A percentile compares a stretch with the other conserved stretches of the same genome.
phyloP scores from a whole-genome alignment of 2,797 vertebrate species.

The Poeciliopsis gracilis region DNA sequence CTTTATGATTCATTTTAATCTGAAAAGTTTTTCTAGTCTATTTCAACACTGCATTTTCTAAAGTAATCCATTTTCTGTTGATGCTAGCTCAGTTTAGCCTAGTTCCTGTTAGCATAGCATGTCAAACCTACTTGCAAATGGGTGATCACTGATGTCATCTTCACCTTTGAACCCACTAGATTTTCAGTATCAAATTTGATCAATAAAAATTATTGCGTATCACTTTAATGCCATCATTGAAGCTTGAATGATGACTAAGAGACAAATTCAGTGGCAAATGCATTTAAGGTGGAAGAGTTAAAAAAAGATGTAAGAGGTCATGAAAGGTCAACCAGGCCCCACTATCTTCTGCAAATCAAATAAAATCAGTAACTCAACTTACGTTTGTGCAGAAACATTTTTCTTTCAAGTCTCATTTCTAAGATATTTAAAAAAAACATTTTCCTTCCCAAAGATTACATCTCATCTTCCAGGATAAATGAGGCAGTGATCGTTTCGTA shows the following conservation, averaged over 20 bases:
- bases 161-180: neutral
- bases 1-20: neutral
- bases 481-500: neutral
- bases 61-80: neutral
- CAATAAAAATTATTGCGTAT: no score
- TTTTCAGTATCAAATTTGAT: no score
- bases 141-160: neutral
- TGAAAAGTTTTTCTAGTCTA: neutral
- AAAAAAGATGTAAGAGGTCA: neutral
- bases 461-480: neutral
- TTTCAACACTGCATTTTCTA: neutral
- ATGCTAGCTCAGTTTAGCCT: neutral
- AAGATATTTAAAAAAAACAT: neutral
- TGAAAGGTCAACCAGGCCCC: no score
- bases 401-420: neutral
- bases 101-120: neutral
- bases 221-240: neutral
- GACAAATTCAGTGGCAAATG: neutral
- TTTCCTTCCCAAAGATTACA: neutral
- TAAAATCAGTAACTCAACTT: no score
- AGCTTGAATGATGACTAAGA: neutral
- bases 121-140: neutral
- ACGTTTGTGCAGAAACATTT: neutral
- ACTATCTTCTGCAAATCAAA: no score
- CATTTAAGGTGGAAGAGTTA: neutral